A percentile compares a stretch with the other conserved stretches of the same genome.
Conservation (phyloP, 2,888 invertebrate genomes). For the Caenorhabditis zanzibari region DNA sequence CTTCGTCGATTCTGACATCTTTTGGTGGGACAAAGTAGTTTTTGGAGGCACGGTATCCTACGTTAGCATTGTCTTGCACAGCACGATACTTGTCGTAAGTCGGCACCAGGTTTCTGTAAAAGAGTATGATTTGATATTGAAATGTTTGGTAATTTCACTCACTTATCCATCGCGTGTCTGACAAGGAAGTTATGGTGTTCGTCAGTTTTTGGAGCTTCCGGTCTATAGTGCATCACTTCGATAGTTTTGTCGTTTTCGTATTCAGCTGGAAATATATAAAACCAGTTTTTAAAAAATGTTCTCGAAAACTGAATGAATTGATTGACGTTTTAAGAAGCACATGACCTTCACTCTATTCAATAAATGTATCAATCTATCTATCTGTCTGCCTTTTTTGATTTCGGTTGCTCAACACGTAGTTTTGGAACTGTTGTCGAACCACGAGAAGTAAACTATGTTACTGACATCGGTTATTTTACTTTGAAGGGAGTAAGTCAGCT, state of each 20-base stretch:
- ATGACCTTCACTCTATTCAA: no score
- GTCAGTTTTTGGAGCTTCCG: background rate
- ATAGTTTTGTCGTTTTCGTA: background rate
- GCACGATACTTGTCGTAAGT: background rate
- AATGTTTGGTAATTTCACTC: background rate
- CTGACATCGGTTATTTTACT: no score
- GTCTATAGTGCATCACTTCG: background rate
- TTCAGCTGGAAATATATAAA: background rate
- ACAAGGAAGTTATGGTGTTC: background rate
- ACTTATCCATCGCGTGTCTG: background rate
- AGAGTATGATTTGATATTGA: background rate
- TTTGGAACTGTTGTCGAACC: no score
- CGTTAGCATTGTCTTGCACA: background rate
- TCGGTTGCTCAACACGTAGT: no score
- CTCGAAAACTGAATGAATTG: no score
- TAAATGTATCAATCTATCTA: no score
- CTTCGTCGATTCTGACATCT: background rate
- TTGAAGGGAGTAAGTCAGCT: no score
- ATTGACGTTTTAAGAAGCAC: no score
- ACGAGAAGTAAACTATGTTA: no score
- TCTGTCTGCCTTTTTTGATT: no score
- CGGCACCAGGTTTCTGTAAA: background rate
- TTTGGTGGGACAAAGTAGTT: slow-evolving; percentile 5
- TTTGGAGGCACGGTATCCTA: background rate
- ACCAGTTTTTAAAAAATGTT: no score